Evolutionary conservation across 2,888 invertebrate species (phyloP).

Genomic region (Ptychoptera contaminata): DNA sequence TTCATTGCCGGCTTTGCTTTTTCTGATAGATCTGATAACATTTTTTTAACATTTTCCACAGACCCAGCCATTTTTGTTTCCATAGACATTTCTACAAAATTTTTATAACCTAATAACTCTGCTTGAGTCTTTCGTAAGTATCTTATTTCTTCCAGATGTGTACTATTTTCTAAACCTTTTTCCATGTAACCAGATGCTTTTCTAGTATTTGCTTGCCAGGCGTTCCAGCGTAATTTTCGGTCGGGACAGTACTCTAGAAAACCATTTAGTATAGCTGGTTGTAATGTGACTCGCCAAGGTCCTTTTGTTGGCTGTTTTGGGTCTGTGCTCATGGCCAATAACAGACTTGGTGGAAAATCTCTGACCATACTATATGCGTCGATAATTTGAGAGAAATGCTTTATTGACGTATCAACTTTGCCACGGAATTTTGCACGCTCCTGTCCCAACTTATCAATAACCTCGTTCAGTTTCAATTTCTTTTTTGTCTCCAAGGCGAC

Average conservation of each 20-base stretch:
- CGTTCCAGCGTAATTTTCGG: conserved; percentile 58
- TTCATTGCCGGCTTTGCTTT: conserved; percentile 60
- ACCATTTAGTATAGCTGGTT: conserved; percentile 51
- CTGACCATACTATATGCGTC: conserved; percentile 46
- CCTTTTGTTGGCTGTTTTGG: conserved; percentile 44
- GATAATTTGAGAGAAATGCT: conserved; percentile 49
- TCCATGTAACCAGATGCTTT: conserved; percentile 52
- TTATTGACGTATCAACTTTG: conserved; percentile 48
- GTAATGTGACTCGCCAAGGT: conserved; percentile 72
- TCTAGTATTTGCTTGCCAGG: conserved; percentile 65
- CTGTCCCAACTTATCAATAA: conserved; percentile 36
- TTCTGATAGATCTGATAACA: conserved; percentile 48
- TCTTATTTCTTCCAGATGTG: conserved; percentile 64
- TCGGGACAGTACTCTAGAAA: conserved; percentile 79
- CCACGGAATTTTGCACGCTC: conserved; percentile 47
- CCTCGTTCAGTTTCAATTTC: conserved; percentile 36
- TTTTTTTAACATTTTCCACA: conserved; percentile 53
- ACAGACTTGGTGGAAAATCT: conserved; percentile 56
- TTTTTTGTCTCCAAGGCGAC: conserved; percentile 44
- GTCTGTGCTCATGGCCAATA: conserved; percentile 49
- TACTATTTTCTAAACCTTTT: conserved; percentile 50
- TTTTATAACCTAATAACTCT: conserved; percentile 58
- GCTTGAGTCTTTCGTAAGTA: conserved; percentile 52
- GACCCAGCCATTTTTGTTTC: conserved; percentile 83
- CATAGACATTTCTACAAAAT: conserved; percentile 77